A percentile compares a stretch with the other conserved stretches of the same genome.
Conservation (phyloP, 1,140 invertebrate species). For the Homarus americanus region DNA sequence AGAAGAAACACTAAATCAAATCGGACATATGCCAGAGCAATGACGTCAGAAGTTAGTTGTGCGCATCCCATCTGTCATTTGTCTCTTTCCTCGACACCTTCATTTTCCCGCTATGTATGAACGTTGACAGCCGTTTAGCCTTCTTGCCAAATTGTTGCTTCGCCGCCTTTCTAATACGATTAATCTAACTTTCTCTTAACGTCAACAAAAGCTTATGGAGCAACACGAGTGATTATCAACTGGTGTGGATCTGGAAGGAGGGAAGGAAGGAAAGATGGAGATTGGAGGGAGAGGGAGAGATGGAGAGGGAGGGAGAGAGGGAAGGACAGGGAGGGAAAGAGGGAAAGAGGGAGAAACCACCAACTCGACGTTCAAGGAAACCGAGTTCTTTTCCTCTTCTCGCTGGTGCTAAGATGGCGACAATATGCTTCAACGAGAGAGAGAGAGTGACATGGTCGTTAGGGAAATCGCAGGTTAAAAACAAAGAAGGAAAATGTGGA, state of each 20-base stretch:
- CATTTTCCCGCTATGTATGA: slow-evolving; percentile 34
- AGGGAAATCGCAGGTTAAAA: too few species aligned
- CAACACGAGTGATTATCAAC: too few species aligned
- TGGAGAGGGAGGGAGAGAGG: not conserved
- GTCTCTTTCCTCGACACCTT: slow-evolving; percentile 37
- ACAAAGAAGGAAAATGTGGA: too few species aligned
- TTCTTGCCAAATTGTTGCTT: slow-evolving; percentile 25
- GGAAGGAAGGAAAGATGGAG: not conserved
- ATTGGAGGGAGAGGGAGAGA: not conserved
- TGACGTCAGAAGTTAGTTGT: slow-evolving; percentile 16
- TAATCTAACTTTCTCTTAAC: too few species aligned
- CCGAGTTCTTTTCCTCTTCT: too few species aligned
- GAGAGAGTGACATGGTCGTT: too few species aligned
- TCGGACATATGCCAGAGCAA: slow-evolving; percentile 8
- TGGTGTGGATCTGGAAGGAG: not conserved
- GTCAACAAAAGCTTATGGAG: too few species aligned
- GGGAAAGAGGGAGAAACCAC: not conserved
- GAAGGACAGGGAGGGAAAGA: not conserved
- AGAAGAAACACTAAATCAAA: slow-evolving; percentile 1
- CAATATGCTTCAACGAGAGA: too few species aligned
- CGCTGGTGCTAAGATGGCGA: too few species aligned
- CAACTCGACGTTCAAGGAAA: too few species aligned
- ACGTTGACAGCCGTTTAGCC: slow-evolving; percentile 47
- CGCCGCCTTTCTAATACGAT: too few species aligned
- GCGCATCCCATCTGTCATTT: slow-evolving; percentile 54